Evolutionary conservation across 2,888 invertebrate genomes (phyloP).

Genomic region (Tiliacea citrago): DNA sequence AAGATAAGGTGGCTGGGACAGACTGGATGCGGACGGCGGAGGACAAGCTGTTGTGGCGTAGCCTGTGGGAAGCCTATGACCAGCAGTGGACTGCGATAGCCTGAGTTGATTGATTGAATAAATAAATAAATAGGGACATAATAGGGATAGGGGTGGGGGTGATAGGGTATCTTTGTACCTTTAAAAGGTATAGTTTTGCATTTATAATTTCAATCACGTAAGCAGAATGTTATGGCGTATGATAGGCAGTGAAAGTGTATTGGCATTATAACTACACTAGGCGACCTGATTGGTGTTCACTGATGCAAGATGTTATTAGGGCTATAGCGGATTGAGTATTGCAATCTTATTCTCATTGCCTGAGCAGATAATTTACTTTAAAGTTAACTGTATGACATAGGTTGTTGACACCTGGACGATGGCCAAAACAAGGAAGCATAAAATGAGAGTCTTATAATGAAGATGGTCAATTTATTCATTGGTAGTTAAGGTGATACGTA

Average conservation of each 20-base stretch:
- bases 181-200: not conserved
- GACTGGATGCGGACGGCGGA: no score
- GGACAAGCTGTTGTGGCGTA: no score
- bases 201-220: not conserved
- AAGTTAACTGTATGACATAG: not conserved
- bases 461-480: no score
- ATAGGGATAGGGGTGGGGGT: no score
- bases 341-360: not conserved
- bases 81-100: no score
- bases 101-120: not conserved
- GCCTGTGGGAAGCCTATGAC: no score
- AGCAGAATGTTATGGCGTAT: not conserved
- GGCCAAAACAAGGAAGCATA: no score
- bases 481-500: no score
- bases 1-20: no score
- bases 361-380: not conserved
- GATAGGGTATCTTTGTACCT: no score
- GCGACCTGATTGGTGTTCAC: not conserved
- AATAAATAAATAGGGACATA: no score
- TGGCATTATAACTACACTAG: not conserved
- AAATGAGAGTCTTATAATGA: no score
- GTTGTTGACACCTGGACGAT: not conserved
- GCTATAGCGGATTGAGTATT: not conserved
- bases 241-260: slow-evolving; percentile 26
- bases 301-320: slow-evolving; percentile 30